Evolutionary conservation across 1,140 invertebrate genomes (phyloP), one percentile per base, ranked within the genome.

Genomic region (Bombus consobrinus): DNA sequence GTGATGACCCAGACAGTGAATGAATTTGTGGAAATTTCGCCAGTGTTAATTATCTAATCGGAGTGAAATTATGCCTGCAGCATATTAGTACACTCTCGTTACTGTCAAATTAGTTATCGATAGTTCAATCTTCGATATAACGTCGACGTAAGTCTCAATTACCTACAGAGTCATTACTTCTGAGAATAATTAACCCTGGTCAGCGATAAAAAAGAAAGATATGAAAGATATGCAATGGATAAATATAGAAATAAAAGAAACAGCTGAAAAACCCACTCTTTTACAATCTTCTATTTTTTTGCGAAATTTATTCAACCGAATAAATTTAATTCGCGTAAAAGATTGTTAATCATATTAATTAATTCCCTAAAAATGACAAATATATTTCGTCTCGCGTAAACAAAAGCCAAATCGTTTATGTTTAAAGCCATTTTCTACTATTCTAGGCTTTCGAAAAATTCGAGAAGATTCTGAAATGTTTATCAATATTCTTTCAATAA

Each of bases 51-150:
- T 71, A 25, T 47, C 83, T 84, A 79, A 84, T 84, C 53, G 32
- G 32, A 79, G 79, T 84, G 47, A 71, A 53, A 79, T 79, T 79
- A 72, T 32, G 39, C 66, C 22, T 37, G n/a, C 39, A 47, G 66
- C 66, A 47, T 72, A 84, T 79, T 79, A 79, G 53, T 84, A 62
- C 37, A 62, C 75, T 79, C 53, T 79, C 66, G 2, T 47, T 47
- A 78, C n/a, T 37, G 32, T 79, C 66, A 62, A 72, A 79, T 71
- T 57, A 37, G 28, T 39, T 71, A 78, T 79, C 66, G 32, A 59
- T 62, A 79, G 81, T 83, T 76, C 47, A 59, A 79, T 84, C 64
- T 79, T 59, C 37, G 28, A 47, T 22, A 25, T 3, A 34, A 71
- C 25, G 32, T 12, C 32, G 8, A 59, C 15, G 8, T 15, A 28